Evolutionary conservation across 2,888 invertebrate genomes (phyloP), one percentile per base, ranked within the genome.

Genomic region (Allacma fusca): DNA sequence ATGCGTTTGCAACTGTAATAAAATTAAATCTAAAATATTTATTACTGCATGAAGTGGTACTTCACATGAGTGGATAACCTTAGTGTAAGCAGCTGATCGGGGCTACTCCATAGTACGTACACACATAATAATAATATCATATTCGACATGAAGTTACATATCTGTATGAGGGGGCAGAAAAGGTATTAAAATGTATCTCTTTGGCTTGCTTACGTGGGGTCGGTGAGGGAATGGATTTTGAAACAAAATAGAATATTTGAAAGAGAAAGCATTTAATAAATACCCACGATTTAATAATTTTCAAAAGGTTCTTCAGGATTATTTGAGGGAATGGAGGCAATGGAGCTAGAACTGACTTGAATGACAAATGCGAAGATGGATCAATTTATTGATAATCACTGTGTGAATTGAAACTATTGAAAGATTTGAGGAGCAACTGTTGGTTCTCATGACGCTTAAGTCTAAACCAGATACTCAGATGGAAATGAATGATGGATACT

Each of bases 371-470:
- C 1, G 69, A 40, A 50, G 28, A 43, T 26, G 43, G 73, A 73
- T 73, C 73, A 59, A 73, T 73, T 29, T 73, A 64, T 64, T 64
- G 73, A 73, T 73, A 73, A 73, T 73, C 72, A 72, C 62, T 34
- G 73, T 62, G 73, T 64, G 57, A 73, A 73, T 73, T 73, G 64
- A 64, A 73, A 43, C 62, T 64, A 73, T 73, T 73, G 73, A 73
- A 73, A 73, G 73, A 73, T 73, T 73, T 73, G 29, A 34, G 64
- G 40, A 43, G 40, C 73, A 73, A 73, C 73, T 73, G 73, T 73
- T 73, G 13, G 29, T 73, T 73, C 73, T 73, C 73, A 73, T 73
- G 73, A 64, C 21, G 64, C 73, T 73, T 73, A 73, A 73, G 44
- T 57, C 44, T 59, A 57, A 28, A 28, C 43, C 71, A 44, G 23